phyloP scores from a whole-genome alignment of 2,113 vertebrate genomes.

The Leuciscus idus region DNA sequence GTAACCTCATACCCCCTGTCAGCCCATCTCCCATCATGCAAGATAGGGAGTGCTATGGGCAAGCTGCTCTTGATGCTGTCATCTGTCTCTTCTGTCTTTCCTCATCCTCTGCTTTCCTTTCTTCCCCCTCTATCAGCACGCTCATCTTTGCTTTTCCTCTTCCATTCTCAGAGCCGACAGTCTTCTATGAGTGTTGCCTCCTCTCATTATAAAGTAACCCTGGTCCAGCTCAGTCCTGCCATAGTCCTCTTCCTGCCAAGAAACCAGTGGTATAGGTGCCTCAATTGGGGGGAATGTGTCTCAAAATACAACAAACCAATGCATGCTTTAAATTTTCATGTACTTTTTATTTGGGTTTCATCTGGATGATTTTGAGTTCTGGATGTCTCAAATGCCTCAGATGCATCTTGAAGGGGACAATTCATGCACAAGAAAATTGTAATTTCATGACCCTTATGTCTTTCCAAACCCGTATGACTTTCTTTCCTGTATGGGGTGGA shows the following conservation, averaged over 20 bases:
- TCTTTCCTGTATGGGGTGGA: neutral
- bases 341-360: constrained; percentile 14
- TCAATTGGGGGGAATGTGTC: constrained; percentile 47
- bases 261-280: constrained; percentile 53
- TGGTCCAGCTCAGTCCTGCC: constrained; percentile 42
- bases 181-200: constrained; percentile 56
- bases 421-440: neutral
- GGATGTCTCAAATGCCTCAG: neutral
- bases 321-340: constrained; percentile 55
- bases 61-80: constrained; percentile 55
- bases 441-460: neutral
- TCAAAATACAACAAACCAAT: constrained; percentile 53
- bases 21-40: constrained; percentile 56
- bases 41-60: constrained; percentile 36
- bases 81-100: constrained; percentile 52
- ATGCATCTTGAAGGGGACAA: neutral
- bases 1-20: constrained; percentile 50
- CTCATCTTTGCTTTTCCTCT: constrained; percentile 54
- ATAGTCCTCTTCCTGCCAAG: constrained; percentile 49
- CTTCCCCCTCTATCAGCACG: constrained; percentile 45
- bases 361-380: neutral
- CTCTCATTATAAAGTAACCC: constrained; percentile 61
- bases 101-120: constrained; percentile 50
- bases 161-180: constrained; percentile 37
- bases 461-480: neutral